Conservation (phyloP, 2,888 invertebrate genomes). For the Teleogryllus oceanicus region DNA sequence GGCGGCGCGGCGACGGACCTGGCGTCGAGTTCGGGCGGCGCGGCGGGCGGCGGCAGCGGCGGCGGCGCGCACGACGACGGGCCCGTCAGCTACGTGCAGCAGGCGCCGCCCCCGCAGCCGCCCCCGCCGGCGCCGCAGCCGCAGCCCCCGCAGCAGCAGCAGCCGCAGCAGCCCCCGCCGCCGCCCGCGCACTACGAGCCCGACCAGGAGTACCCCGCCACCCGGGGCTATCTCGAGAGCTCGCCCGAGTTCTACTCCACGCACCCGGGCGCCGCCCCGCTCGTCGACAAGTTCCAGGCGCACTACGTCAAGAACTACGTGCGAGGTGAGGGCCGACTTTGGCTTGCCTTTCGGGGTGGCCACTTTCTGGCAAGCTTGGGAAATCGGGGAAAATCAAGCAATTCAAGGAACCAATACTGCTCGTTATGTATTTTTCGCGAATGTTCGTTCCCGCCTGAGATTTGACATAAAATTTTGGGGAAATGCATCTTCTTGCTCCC, state of each 20-base stretch:
- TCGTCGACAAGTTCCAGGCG: slow-evolving; percentile 68
- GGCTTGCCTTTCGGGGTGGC: neutral
- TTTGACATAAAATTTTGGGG: too few relatives aligned
- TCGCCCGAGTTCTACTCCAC: slow-evolving; percentile 73
- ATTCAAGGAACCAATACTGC: too few relatives aligned
- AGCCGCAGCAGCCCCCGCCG: slow-evolving; percentile 41
- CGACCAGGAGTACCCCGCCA: slow-evolving; percentile 54
- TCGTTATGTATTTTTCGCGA: too few relatives aligned
- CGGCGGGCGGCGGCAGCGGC: slow-evolving; percentile 32
- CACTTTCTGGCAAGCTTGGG: too few relatives aligned
- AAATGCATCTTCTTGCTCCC: too few relatives aligned
- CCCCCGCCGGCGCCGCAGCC: slow-evolving; percentile 41
- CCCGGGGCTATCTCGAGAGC: slow-evolving; percentile 60
- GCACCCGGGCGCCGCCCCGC: slow-evolving; percentile 51
- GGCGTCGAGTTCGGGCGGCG: slow-evolving; percentile 29
- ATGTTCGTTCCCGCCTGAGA: too few relatives aligned
- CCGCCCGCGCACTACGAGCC: slow-evolving; percentile 49
- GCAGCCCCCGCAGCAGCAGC: slow-evolving; percentile 42
- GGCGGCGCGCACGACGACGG: slow-evolving; percentile 43
- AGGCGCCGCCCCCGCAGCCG: slow-evolving; percentile 45
- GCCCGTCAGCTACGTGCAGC: slow-evolving; percentile 42
- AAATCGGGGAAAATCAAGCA: too few relatives aligned
- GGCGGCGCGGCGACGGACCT: neutral
- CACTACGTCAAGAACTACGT: slow-evolving; percentile 68
- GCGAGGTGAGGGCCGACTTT: slow-evolving; percentile 55